phyloP scores from a whole-genome alignment of 1,140 invertebrate genomes.

The Callitettix versicolor region DNA sequence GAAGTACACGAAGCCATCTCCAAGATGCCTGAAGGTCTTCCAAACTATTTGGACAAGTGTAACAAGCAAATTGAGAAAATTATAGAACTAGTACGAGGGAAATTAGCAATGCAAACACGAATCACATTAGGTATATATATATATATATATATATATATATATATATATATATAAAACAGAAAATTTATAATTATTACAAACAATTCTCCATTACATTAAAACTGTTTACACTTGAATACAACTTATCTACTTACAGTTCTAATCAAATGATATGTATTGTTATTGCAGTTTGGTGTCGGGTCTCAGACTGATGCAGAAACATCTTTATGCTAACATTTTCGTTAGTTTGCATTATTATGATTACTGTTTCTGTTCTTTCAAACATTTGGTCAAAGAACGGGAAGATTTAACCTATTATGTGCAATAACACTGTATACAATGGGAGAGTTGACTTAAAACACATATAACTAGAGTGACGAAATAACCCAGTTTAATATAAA shows the following conservation, averaged over 20 bases:
- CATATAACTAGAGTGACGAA: no score
- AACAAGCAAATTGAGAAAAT: constrained; percentile 70
- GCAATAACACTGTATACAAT: no score
- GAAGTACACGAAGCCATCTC: constrained; percentile 66
- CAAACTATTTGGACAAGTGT: constrained; percentile 44
- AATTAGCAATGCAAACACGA: constrained; percentile 77
- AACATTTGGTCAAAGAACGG: no score
- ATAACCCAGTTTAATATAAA: no score
- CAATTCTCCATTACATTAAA: not conserved
- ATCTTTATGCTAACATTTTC: no score
- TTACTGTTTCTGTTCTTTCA: no score
- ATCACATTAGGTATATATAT: constrained; percentile 67
- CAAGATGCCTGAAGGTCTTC: constrained; percentile 39
- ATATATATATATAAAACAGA: not conserved
- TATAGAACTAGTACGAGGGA: constrained; percentile 75
- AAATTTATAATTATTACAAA: not conserved
- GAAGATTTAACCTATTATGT: no score
- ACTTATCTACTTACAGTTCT: not conserved
- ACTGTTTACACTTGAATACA: not conserved
- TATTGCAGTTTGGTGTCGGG: no score
- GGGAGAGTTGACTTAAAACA: no score
- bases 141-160: no score
- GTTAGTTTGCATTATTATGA: no score
- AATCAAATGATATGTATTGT: not conserved
- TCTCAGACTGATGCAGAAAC: no score